These are phyloP conservation scores for Myripristis murdjan DNA, from an alignment of 2,797 vertebrate genomes.

Conservation along the genomic window DNA sequence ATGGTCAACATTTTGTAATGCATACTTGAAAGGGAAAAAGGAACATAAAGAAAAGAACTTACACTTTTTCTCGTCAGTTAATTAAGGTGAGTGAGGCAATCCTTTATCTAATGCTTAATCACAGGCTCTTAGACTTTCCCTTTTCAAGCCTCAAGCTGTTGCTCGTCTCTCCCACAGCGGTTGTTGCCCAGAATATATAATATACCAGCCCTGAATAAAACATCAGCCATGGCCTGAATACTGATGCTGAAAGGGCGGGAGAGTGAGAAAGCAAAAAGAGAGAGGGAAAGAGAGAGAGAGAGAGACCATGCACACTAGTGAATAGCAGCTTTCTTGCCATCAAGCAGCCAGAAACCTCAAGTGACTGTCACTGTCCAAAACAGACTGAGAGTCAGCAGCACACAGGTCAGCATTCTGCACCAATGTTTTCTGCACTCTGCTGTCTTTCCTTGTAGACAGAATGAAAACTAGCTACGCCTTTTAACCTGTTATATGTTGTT, in stretches of 20 bases:
- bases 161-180: constrained; percentile 60
- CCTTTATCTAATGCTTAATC: constrained; percentile 17
- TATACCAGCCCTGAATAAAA: constrained; percentile 77
- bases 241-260: constrained; percentile 60
- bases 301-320: not conserved
- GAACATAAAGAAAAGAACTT: not conserved
- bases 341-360: constrained; percentile 20
- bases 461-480: constrained; percentile 1
- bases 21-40: not conserved
- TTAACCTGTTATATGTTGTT: not conserved
- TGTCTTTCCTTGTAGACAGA: constrained; percentile 12
- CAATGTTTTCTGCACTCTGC: not conserved
- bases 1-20: not conserved
- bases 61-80: not conserved
- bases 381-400: constrained; percentile 24
- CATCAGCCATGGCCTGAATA: constrained; percentile 76
- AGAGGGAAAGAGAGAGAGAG: constrained; percentile 22
- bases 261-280: constrained; percentile 23
- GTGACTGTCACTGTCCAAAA: not conserved
- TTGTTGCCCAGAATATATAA: constrained; percentile 73
- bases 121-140: constrained; percentile 35
- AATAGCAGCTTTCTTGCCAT: constrained; percentile 18
- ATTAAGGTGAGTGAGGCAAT: constrained; percentile 4
- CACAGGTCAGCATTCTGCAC: not conserved
- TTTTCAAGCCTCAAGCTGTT: constrained; percentile 19